These are phyloP conservation scores for Smutsia temminckii DNA, from an alignment of 2,797 vertebrate species.

Conservation along the genomic window DNA sequence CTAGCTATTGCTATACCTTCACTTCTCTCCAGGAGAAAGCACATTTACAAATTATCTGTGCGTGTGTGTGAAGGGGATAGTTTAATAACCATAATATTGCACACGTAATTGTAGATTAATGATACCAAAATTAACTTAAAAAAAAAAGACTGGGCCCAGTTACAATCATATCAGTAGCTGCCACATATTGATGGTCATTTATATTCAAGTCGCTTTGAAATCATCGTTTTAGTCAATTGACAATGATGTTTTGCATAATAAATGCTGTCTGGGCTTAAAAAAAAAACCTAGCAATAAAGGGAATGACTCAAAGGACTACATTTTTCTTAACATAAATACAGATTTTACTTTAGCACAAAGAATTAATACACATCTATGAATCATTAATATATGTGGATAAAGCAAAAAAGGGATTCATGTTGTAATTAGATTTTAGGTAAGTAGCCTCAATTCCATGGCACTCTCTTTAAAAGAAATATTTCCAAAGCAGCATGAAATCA, in stretches of 20 bases:
- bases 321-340: constrained; percentile 22
- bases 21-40: too few species aligned
- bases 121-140: too few species aligned
- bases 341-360: constrained; percentile 22
- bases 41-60: too few species aligned
- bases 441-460: neutral
- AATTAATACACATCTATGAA: neutral
- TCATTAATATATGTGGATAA: neutral
- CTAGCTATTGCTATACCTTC: too few species aligned
- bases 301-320: neutral
- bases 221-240: neutral
- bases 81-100: too few species aligned
- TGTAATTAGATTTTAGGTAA: constrained; percentile 36
- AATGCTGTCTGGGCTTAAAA: neutral
- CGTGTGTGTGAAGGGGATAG: too few species aligned
- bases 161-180: neutral
- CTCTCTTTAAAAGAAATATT: neutral
- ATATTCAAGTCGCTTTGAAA: neutral
- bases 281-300: neutral
- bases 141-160: neutral
- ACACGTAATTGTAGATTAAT: too few species aligned
- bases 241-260: constrained; percentile 35
- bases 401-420: neutral
- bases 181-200: neutral
- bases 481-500: neutral